phyloP scores from a whole-genome alignment of 2,113 vertebrate genomes.

The Peromyscus polionotus region DNA sequence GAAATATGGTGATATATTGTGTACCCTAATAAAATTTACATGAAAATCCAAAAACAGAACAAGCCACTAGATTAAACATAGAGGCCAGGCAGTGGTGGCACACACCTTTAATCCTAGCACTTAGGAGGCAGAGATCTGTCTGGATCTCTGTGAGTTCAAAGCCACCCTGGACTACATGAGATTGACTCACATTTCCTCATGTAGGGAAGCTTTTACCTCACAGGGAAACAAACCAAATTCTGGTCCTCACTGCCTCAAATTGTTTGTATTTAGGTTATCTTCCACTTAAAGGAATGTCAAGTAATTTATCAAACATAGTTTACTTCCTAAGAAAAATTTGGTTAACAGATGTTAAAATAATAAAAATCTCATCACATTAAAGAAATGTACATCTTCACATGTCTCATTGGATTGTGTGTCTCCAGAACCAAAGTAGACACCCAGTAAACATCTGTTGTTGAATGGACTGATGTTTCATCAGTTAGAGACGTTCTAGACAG shows the following conservation, averaged over 20 bases:
- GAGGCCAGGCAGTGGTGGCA: too few species aligned
- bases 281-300: background rate
- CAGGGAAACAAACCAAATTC: background rate
- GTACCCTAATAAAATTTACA: too few species aligned
- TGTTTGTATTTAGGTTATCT: background rate
- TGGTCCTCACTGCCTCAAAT: background rate
- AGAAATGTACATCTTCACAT: background rate
- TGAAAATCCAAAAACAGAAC: too few species aligned
- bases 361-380: background rate
- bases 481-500: background rate
- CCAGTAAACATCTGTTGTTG: background rate
- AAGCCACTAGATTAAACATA: too few species aligned
- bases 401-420: background rate
- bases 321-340: background rate
- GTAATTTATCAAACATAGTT: constrained; percentile 29
- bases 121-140: too few species aligned
- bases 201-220: background rate
- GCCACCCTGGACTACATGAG: too few species aligned
- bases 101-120: too few species aligned
- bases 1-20: too few species aligned
- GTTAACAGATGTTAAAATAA: constrained; percentile 44
- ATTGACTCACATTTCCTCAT: background rate
- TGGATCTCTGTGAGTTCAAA: too few species aligned
- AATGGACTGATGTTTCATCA: background rate
- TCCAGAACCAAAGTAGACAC: background rate